phyloP scores from a whole-genome alignment of 2,113 vertebrate species.

The Xenopus tropicalis region UCB_Xtro_10.0 CM004445.2:5810001-5810500 shows the following conservation, averaged over 20 bases:
- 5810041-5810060: too few relatives aligned
- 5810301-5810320: too few relatives aligned
- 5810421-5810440: conserved; percentile 91
- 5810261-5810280: conserved; percentile 66
- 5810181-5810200: conserved; percentile 89
- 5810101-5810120: conserved; percentile 32
- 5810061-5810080: too few relatives aligned
- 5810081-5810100: too few relatives aligned
- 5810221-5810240: conserved; percentile 94
- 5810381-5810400: conserved; percentile 94
- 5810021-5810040: too few relatives aligned
- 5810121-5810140: conserved; percentile 91
- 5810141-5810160: conserved; percentile 91
- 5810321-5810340: too few relatives aligned
- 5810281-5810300: too few relatives aligned
- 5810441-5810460: conserved; percentile 69
- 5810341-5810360: conserved; percentile 68
- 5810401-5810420: conserved; percentile 89
- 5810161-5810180: conserved; percentile 94
- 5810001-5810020: too few relatives aligned
- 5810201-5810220: conserved; percentile 96
- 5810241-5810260: conserved; percentile 67
- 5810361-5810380: conserved; percentile 95
- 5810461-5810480: too few relatives aligned
- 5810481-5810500: not conserved